phyloP scores from a whole-genome alignment of 1,140 invertebrate genomes.

The Pristionchus pacificus region DNA sequence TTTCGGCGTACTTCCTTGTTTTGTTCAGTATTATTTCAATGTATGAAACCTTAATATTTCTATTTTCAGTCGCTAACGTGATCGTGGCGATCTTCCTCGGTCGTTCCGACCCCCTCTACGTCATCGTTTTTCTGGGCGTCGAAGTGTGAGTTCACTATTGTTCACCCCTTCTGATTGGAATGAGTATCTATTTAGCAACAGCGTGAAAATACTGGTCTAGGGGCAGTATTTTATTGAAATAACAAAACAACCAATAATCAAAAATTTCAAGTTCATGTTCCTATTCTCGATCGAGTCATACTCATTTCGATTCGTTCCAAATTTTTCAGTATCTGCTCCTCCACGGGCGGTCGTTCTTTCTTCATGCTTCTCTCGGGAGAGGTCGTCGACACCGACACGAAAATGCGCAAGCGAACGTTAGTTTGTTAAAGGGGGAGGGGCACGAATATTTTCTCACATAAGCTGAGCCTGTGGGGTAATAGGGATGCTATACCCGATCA shows the following conservation, averaged over 20 bases:
- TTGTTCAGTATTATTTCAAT: too few relatives aligned
- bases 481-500: too few relatives aligned
- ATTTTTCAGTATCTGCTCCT: constrained; percentile 46
- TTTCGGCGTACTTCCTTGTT: too few relatives aligned
- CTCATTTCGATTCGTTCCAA: too few relatives aligned
- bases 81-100: background rate
- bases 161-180: too few relatives aligned
- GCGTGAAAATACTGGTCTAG: background rate
- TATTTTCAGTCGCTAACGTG: background rate
- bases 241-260: background rate
- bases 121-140: background rate
- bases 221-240: background rate
- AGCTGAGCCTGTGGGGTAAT: too few relatives aligned
- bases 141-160: background rate
- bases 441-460: too few relatives aligned
- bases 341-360: constrained; percentile 41
- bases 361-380: constrained; percentile 58
- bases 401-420: constrained; percentile 48
- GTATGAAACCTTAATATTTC: too few relatives aligned
- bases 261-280: too few relatives aligned
- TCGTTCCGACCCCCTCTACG: background rate
- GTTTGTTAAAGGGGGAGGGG: too few relatives aligned
- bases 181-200: too few relatives aligned
- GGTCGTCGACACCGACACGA: constrained; percentile 55
- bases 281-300: too few relatives aligned